Evolutionary conservation across 2,797 vertebrate genomes (phyloP).

Genomic region (Muscicapa comitata): DNA sequence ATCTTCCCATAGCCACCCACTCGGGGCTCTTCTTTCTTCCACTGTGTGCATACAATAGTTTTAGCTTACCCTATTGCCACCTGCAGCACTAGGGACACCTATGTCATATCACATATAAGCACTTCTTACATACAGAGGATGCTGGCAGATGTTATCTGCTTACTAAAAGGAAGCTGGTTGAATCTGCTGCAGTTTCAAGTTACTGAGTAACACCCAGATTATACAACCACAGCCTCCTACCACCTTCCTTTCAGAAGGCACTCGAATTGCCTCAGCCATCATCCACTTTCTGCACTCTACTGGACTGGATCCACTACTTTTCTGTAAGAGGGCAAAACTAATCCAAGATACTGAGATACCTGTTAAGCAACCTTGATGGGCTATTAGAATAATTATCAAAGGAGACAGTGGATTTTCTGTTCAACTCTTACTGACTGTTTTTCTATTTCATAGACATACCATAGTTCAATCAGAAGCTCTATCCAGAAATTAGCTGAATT

Average conservation of each 20-base stretch:
- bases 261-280: accelerated
- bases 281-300: background rate
- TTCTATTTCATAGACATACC: background rate
- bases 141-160: background rate
- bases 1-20: background rate
- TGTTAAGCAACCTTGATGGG: background rate
- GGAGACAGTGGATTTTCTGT: background rate
- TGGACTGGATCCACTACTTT: background rate
- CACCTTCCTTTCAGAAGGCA: background rate
- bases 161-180: background rate
- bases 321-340: background rate
- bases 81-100: background rate
- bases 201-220: background rate
- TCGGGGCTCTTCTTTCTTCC: background rate
- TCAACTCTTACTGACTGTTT: background rate
- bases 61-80: background rate
- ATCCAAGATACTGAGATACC: background rate
- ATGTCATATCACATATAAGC: background rate
- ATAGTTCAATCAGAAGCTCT: background rate
- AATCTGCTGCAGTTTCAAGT: background rate
- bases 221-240: background rate
- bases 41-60: background rate
- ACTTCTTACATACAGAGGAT: background rate
- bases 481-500: background rate
- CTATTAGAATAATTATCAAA: background rate